phyloP scores from a whole-genome alignment of 2,113 vertebrate genomes.

The Myrmecophaga tridactyla region DNA sequence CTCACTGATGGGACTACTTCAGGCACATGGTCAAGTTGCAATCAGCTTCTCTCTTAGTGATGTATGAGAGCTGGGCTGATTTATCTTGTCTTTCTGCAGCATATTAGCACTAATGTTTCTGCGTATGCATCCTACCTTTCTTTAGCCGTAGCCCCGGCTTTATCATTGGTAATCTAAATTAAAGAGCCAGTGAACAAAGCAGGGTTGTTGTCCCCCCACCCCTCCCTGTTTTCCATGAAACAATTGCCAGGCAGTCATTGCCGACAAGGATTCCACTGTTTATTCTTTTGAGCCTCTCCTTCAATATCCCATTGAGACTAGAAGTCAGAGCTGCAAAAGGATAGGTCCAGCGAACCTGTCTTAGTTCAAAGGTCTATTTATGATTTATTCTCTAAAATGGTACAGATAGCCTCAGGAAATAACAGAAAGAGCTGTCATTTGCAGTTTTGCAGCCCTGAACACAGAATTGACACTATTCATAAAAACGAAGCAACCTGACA shows the following conservation, averaged over 20 bases:
- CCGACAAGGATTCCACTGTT: conserved; percentile 78
- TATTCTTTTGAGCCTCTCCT: conserved; percentile 74
- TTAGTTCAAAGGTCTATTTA: conserved; percentile 77
- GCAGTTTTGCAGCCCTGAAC: conserved; percentile 58
- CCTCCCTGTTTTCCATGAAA: conserved; percentile 83
- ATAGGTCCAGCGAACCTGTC: conserved; percentile 71
- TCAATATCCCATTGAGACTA: conserved; percentile 76
- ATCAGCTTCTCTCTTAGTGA: conserved; percentile 84
- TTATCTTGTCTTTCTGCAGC: conserved; percentile 87
- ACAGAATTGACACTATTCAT: conserved; percentile 61
- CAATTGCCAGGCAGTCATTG: conserved; percentile 86
- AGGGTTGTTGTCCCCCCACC: conserved; percentile 70
- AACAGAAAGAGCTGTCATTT: conserved; percentile 47
- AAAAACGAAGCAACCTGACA: conserved; percentile 42
- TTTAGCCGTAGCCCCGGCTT: conserved; percentile 75
- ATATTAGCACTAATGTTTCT: conserved; percentile 87
- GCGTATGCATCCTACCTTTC: conserved; percentile 86
- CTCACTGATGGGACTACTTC: conserved; percentile 83
- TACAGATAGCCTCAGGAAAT: conserved; percentile 73
- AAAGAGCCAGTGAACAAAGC: conserved; percentile 85
- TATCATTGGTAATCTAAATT: conserved; percentile 86
- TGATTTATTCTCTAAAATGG: conserved; percentile 79
- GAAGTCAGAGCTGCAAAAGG: conserved; percentile 72
- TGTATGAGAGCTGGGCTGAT: conserved; percentile 85
- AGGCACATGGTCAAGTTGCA: conserved; percentile 88